Percentiles rank a stretch among this genome's conserved stretches.
Conservation (phyloP, 2,888 invertebrate species). For the Phengaris alcon region DNA sequence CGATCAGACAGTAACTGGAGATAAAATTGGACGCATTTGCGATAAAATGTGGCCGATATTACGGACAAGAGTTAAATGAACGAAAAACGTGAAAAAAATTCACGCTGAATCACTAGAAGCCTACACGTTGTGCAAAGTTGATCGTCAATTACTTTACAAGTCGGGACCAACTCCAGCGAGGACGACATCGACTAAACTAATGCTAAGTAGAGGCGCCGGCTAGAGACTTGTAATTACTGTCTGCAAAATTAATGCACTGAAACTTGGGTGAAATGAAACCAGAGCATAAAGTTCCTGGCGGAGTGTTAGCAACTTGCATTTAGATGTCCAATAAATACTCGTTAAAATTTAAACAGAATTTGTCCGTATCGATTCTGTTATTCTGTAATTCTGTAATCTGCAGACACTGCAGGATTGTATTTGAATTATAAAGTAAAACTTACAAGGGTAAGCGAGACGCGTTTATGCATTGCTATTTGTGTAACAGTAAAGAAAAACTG, state of each 20-base stretch:
- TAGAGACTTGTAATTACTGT: constrained; percentile 75
- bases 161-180: constrained; percentile 54
- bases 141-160: constrained; percentile 63
- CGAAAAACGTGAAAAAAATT: constrained; percentile 49
- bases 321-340: constrained; percentile 51
- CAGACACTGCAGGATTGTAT: constrained; percentile 21
- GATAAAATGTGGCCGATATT: background rate
- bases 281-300: constrained; percentile 62
- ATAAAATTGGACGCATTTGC: background rate
- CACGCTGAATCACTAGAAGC: constrained; percentile 43
- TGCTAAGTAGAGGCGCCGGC: constrained; percentile 68
- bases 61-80: constrained; percentile 41
- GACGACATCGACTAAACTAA: constrained; percentile 70
- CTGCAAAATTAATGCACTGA: constrained; percentile 77
- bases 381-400: background rate
- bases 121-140: constrained; percentile 60
- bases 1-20: background rate
- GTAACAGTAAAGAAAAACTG: constrained; percentile 75
- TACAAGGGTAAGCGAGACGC: constrained; percentile 61
- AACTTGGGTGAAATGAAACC: constrained; percentile 76
- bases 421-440: constrained; percentile 51
- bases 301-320: constrained; percentile 47
- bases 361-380: constrained; percentile 3
- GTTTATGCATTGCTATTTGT: constrained; percentile 66
- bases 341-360: constrained; percentile 32